Percentiles rank a stretch among this genome's conserved stretches.
These are phyloP conservation scores for Pogonocichla stellata DNA, from an alignment of 2,113 vertebrate species.

Conservation along the genomic window DNA sequence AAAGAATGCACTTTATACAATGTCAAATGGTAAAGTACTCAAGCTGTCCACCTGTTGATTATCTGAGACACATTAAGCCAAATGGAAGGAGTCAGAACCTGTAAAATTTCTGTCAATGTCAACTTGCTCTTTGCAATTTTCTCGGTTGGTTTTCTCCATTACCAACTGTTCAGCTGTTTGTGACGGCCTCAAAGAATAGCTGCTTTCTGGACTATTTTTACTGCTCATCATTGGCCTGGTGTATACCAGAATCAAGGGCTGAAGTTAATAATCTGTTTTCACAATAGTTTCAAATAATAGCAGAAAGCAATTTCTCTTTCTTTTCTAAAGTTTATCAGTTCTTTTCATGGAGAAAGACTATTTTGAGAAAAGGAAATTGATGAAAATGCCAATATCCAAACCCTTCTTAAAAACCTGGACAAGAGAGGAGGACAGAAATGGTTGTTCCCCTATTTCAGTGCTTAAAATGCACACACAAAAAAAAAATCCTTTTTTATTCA, in stretches of 20 bases:
- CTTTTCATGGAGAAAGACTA: not conserved
- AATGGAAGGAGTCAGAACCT: not conserved
- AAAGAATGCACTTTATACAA: not conserved
- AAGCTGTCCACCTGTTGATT: not conserved
- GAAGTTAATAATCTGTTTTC: not conserved
- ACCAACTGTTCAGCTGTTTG: not conserved
- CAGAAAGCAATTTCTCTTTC: not conserved
- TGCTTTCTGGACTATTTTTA: not conserved
- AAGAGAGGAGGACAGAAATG: not conserved
- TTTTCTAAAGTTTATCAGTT: not conserved
- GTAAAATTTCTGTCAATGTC: not conserved
- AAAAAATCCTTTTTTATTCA: fast-evolving
- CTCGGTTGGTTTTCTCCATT: constrained; percentile 31
- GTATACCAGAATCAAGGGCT: not conserved
- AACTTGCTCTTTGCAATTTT: constrained; percentile 20
- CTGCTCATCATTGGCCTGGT: not conserved
- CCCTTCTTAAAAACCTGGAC: not conserved
- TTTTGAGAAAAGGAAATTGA: not conserved
- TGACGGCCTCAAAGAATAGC: not conserved
- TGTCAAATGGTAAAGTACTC: not conserved
- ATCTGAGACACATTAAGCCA: not conserved
- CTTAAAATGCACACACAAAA: not conserved
- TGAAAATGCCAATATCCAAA: not conserved
- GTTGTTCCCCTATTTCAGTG: not conserved
- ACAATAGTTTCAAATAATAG: not conserved